phyloP scores from a whole-genome alignment of 1,140 invertebrate species.

The Oedothorax gibbosus region DNA sequence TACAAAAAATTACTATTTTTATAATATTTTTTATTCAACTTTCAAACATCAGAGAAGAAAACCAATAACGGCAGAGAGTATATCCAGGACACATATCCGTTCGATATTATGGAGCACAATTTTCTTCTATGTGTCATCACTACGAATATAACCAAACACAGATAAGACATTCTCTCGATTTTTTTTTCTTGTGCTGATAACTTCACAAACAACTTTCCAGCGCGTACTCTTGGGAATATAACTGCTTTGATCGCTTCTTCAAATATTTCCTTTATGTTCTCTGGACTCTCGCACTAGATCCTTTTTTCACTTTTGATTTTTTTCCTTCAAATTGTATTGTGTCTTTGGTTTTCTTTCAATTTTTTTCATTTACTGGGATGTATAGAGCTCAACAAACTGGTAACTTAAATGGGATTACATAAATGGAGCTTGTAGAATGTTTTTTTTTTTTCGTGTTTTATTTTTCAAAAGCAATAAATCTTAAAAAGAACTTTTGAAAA shows the following conservation, averaged over 20 bases:
- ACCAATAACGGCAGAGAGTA: too few relatives aligned
- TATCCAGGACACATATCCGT: neutral
- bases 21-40: too few relatives aligned
- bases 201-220: slow-evolving; percentile 45
- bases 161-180: slow-evolving; percentile 27
- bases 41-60: too few relatives aligned
- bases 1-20: too few relatives aligned
- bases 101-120: slow-evolving; percentile 10
- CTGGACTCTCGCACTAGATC: neutral
- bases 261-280: slow-evolving; percentile 35
- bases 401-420: slow-evolving; percentile 45
- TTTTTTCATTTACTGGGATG: slow-evolving; percentile 12
- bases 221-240: slow-evolving; percentile 27
- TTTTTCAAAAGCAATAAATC: slow-evolving; percentile 10
- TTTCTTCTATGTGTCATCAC: slow-evolving; percentile 33
- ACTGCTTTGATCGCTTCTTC: slow-evolving; percentile 41
- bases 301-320: neutral
- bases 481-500: neutral
- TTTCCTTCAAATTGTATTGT: slow-evolving; percentile 14
- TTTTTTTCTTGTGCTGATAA: slow-evolving; percentile 26
- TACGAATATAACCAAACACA: slow-evolving; percentile 20
- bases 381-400: slow-evolving; percentile 36
- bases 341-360: slow-evolving; percentile 11
- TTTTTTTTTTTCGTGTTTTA: slow-evolving; percentile 14
- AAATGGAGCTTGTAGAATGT: slow-evolving; percentile 27